Evolutionary conservation across 2,113 vertebrate species (phyloP).

Genomic region (Panthera tigris): DNA sequence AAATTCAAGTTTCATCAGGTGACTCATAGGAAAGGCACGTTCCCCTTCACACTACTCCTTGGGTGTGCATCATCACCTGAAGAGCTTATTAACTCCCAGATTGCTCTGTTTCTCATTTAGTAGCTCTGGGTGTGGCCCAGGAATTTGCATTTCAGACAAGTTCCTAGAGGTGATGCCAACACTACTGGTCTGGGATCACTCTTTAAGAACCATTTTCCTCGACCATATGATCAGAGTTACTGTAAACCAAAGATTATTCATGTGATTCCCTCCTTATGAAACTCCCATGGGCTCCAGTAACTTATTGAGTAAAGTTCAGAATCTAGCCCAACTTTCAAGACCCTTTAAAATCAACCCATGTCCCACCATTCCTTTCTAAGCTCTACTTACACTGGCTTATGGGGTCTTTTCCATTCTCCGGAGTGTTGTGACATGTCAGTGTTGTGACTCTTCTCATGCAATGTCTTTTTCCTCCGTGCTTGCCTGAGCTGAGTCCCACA

Average conservation of each 20-base stretch:
- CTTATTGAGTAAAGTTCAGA: background rate
- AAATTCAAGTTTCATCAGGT: conserved; percentile 47
- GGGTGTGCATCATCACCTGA: background rate
- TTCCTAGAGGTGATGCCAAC: background rate
- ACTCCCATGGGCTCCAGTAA: background rate
- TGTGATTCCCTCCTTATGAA: background rate
- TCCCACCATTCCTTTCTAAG: background rate
- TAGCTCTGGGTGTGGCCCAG: background rate
- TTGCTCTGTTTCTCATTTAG: background rate
- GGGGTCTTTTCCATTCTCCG: background rate
- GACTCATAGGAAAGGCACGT: conserved; percentile 31
- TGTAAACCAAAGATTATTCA: background rate
- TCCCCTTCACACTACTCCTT: background rate
- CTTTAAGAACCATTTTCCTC: background rate
- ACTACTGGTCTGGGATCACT: background rate
- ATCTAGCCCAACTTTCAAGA: background rate
- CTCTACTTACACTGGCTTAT: accelerated
- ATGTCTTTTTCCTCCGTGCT: background rate
- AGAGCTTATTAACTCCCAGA: background rate
- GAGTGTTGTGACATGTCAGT: too few species aligned
- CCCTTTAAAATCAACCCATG: background rate
- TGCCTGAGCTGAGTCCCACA: background rate
- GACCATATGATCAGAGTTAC: background rate
- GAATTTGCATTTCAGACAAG: background rate
- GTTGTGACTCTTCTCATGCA: background rate